Base-by-base conservation (phyloP, 2,888 invertebrate species). In the Leistus spinibarbis region DNA sequence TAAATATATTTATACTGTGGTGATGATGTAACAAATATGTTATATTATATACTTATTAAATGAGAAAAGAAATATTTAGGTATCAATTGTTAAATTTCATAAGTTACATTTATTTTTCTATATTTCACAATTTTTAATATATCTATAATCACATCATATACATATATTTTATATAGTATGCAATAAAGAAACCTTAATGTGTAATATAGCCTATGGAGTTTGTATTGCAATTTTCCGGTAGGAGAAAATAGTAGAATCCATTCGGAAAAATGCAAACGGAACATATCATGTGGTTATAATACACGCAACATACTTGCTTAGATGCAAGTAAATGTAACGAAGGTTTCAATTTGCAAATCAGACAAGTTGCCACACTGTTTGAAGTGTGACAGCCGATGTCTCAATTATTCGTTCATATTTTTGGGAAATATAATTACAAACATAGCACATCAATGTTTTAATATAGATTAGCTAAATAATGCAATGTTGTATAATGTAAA, bases 391-490 rank as follows among this genome's bases (percentile, higher is more conserved):
- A 71, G 63, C 20, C 63, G 23, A 20, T 54, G 72, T 57, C 23
- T 62, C 67, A 66, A 66, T 67, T 67, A 72, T 73, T 73, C 73
- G 73, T 73, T 73, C 67, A 57, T 77, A 77, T 56, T 77, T 77
- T 80, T 79, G 80, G 80, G 81, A 83, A 82, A 79, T 80, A 83
- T 82, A 81, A 82, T 83, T 83, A 83, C 83, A 83, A 83, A 83
- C 82, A 84, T 83, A 84, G 84, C 84, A 84, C 84, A 84, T 84
- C 84, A 80, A 84, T 81, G 81, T 81, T 78, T 40, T 81, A 83
- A 83, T 83, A 83, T 83, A 83, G 80, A 80, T 83, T 83, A 83
- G 82, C 83, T 83, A 82, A 82, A 83, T 81, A 79, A 82, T 78
- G 81, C 73, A 60, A 60, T 60, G 60, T 60, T 60, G 19, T 60